Percentiles rank a stretch among this genome's conserved stretches.
Conservation (phyloP, 2,113 vertebrate species). For the Syngnathus typhle region DNA sequence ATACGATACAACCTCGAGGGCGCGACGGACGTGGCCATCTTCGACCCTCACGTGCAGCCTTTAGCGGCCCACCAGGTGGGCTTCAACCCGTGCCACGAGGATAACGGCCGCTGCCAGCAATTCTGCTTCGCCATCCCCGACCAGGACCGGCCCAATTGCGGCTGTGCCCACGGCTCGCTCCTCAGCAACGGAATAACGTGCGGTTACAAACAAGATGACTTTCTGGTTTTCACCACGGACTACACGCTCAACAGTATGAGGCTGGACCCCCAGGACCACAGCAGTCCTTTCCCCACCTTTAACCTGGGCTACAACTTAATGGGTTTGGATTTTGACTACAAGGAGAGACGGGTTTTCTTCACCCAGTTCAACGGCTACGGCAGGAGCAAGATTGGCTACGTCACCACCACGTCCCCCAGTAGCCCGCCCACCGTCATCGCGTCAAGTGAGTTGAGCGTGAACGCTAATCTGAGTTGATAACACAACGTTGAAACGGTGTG, state of each 20-base stretch:
- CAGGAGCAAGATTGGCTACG: constrained; percentile 78
- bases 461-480: too few relatives aligned
- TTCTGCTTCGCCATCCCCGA: constrained; percentile 84
- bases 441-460: constrained; percentile 66
- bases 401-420: constrained; percentile 65
- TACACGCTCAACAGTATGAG: constrained; percentile 78
- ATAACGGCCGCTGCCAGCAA: constrained; percentile 84
- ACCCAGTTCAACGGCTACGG: constrained; percentile 68
- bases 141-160: constrained; percentile 71
- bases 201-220: constrained; percentile 78
- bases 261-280: constrained; percentile 82
- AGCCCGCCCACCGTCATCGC: constrained; percentile 70
- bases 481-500: not conserved
- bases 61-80: constrained; percentile 73
- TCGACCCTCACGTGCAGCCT: constrained; percentile 74
- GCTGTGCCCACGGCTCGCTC: constrained; percentile 81
- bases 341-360: constrained; percentile 81
- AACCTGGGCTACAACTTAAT: constrained; percentile 67
- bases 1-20: constrained; percentile 81
- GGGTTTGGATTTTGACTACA: constrained; percentile 80
- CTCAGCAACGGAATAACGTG: constrained; percentile 78
- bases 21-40: constrained; percentile 80
- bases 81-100: constrained; percentile 81
- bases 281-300: constrained; percentile 73
- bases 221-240: constrained; percentile 79